These are phyloP conservation scores for Arbacia lixula DNA, from an alignment of 53 echinoderm and acorn worm species.

Conservation along the genomic window DNA sequence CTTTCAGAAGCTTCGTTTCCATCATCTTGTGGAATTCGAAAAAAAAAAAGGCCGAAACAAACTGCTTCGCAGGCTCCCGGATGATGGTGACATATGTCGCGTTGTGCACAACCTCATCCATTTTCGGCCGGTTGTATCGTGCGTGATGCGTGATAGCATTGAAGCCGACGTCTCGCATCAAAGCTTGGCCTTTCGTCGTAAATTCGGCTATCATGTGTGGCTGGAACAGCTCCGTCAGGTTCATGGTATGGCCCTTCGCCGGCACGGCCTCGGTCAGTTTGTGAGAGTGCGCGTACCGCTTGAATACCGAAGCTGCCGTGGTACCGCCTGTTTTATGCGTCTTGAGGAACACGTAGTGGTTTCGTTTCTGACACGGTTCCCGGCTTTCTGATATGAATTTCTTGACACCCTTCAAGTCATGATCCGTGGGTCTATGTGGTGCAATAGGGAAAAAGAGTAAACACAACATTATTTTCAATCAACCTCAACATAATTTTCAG, in stretches of 20 bases:
- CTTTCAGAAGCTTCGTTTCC: neutral
- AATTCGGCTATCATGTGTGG: conserved; percentile 34
- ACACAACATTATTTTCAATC: too few species aligned
- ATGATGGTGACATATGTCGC: conserved; percentile 75
- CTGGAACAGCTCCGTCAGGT: conserved; percentile 10
- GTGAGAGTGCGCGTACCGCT: conserved; percentile 68
- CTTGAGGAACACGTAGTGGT: conserved; percentile 64
- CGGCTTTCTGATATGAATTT: too few species aligned
- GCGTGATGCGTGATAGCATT: conserved; percentile 65
- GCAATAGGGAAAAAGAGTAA: too few species aligned
- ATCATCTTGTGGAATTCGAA: conserved; percentile 51
- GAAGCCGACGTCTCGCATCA: conserved; percentile 50
- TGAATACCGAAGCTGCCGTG: conserved; percentile 60
- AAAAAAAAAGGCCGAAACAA: conserved; percentile 68
- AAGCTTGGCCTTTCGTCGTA: neutral
- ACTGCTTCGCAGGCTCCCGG: conserved; percentile 62
- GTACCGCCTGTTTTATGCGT: conserved; percentile 80
- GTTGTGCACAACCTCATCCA: conserved; percentile 51
- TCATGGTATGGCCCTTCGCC: conserved; percentile 40
- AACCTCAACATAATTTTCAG: too few species aligned
- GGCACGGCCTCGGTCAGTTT: conserved; percentile 64
- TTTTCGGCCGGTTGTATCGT: conserved; percentile 65
- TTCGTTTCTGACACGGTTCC: too few species aligned
- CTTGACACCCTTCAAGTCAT: too few species aligned
- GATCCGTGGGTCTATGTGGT: too few species aligned